Conservation (phyloP, 2,113 vertebrate species). For the Anguilla rostrata region DNA sequence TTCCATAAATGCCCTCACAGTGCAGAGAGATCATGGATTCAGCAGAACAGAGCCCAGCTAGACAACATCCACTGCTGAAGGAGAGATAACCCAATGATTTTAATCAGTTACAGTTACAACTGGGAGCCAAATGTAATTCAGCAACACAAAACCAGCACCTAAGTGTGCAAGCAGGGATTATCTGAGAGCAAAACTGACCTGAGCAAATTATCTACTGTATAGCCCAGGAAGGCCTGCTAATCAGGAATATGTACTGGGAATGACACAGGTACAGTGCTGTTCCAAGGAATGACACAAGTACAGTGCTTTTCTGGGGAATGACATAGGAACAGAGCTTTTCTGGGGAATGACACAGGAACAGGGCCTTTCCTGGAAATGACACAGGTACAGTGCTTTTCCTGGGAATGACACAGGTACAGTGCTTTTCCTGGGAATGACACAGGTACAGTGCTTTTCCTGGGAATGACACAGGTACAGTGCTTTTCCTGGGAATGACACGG, state of each 20-base stretch:
- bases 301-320: too few relatives aligned
- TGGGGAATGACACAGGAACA: too few relatives aligned
- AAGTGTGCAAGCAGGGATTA: not conserved
- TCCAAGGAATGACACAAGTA: too few relatives aligned
- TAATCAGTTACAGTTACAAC: not conserved
- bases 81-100: not conserved
- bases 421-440: not conserved
- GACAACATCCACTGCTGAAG: not conserved
- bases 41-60: not conserved
- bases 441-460: not conserved
- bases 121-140: not conserved
- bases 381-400: not conserved
- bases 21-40: not conserved
- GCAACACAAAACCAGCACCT: not conserved
- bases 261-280: not conserved
- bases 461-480: too few relatives aligned
- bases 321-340: too few relatives aligned
- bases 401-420: not conserved
- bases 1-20: not conserved
- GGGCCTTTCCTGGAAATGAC: not conserved
- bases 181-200: not conserved
- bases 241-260: not conserved
- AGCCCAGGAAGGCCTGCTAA: not conserved
- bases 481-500: too few relatives aligned
- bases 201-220: not conserved